phyloP scores from a whole-genome alignment of 1,140 invertebrate genomes.

The Drosophila nebulosa region DNA sequence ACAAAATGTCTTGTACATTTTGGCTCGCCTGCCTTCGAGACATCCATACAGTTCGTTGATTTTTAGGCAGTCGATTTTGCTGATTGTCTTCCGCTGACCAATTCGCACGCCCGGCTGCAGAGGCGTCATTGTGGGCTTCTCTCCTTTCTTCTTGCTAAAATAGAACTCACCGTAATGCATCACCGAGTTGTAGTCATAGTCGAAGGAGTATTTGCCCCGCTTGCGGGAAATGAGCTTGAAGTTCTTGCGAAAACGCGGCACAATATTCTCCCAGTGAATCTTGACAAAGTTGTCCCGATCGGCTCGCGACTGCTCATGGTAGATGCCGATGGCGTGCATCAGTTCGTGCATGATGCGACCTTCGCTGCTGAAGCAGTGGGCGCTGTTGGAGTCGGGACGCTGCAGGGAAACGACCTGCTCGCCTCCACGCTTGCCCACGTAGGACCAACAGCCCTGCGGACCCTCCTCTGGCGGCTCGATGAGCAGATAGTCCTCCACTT shows the following conservation, averaged over 20 bases:
- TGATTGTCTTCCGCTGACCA: constrained; percentile 86
- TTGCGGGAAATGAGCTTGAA: constrained; percentile 86
- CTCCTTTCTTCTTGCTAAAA: constrained; percentile 80
- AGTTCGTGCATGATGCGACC: constrained; percentile 91
- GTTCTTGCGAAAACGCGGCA: constrained; percentile 84
- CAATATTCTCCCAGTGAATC: constrained; percentile 89
- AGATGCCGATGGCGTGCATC: constrained; percentile 92
- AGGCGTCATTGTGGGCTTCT: constrained; percentile 83
- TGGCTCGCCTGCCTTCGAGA: constrained; percentile 78
- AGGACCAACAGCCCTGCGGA: constrained; percentile 91
- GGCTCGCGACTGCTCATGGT: constrained; percentile 91
- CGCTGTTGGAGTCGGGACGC: constrained; percentile 84
- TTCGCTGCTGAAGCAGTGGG: constrained; percentile 85
- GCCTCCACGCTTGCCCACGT: constrained; percentile 86
- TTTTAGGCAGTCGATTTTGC: constrained; percentile 87
- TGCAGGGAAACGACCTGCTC: constrained; percentile 77
- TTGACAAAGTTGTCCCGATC: constrained; percentile 90
- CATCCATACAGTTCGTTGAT: constrained; percentile 87
- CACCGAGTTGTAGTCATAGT: constrained; percentile 88
- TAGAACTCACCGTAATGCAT: constrained; percentile 88
- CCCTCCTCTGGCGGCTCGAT: constrained; percentile 86
- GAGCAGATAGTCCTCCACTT: constrained; percentile 87
- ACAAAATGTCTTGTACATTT: constrained; percentile 85
- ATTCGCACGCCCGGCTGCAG: constrained; percentile 81
- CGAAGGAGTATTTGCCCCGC: constrained; percentile 85